Evolutionary conservation across 2,888 invertebrate species (phyloP).

Genomic region (Polyommatus icarus): DNA sequence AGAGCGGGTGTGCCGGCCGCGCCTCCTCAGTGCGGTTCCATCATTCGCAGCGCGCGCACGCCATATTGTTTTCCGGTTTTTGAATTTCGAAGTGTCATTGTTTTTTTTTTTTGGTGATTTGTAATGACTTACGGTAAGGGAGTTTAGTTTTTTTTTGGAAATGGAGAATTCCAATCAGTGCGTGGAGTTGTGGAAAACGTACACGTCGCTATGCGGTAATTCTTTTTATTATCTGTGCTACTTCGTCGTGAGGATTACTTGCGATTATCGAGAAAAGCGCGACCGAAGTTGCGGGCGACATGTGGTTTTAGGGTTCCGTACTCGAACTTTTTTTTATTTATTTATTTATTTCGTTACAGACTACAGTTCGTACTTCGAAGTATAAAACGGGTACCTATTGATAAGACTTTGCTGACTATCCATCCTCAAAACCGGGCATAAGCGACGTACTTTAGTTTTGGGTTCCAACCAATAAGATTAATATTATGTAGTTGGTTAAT

Average conservation of each 20-base stretch:
- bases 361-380: too few species aligned
- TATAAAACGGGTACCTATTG: too few species aligned
- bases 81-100: conserved; percentile 6
- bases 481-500: background rate
- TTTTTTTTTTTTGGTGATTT: conserved; percentile 8
- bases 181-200: conserved; percentile 20
- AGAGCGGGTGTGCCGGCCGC: conserved; percentile 56
- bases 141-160: background rate
- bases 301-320: too few species aligned
- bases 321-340: too few species aligned
- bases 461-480: background rate
- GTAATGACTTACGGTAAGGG: conserved; percentile 22
- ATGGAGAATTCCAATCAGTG: conserved; percentile 21
- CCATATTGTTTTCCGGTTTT: background rate
- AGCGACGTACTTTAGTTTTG: too few species aligned
- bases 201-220: conserved; percentile 17
- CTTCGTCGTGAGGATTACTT: background rate
- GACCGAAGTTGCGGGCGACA: background rate
- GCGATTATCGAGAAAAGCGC: background rate
- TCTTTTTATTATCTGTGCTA: conserved; percentile 6
- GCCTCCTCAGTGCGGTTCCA: conserved; percentile 51
- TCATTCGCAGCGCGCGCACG: conserved; percentile 45
- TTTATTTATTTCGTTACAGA: too few species aligned
- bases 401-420: too few species aligned
- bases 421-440: too few species aligned